Evolutionary conservation across 2,888 invertebrate genomes (phyloP).

Genomic region (Rhingia campestris): DNA sequence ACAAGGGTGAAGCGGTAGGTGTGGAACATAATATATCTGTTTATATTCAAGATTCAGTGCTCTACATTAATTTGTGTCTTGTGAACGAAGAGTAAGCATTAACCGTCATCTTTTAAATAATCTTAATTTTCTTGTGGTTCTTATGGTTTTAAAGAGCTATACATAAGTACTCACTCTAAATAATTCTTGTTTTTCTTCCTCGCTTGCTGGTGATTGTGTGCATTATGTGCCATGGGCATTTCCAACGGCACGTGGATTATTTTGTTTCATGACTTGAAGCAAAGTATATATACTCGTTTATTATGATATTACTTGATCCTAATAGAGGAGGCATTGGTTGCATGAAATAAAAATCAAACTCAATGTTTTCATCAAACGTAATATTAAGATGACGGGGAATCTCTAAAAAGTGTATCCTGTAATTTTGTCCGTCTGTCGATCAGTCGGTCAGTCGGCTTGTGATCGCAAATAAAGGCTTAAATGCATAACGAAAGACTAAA

Average conservation of each 20-base stretch:
- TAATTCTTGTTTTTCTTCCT: conserved; percentile 21
- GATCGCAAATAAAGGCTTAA: too few species aligned
- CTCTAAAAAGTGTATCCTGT: too few species aligned
- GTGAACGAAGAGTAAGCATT: background rate
- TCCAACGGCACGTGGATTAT: conserved; percentile 32
- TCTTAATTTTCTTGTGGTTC: conserved; percentile 31
- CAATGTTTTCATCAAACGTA: too few species aligned
- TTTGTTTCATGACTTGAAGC: conserved; percentile 25
- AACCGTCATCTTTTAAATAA: conserved; percentile 36
- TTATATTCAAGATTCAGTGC: conserved; percentile 3
- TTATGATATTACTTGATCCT: conserved; percentile 2
- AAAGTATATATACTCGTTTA: conserved; percentile 1
- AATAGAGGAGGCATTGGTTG: too few species aligned
- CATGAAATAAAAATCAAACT: too few species aligned
- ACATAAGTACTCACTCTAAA: conserved; percentile 16
- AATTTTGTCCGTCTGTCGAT: too few species aligned
- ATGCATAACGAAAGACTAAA: too few species aligned
- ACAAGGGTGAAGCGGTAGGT: background rate
- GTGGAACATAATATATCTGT: conserved; percentile 10
- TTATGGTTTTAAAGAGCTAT: conserved; percentile 7
- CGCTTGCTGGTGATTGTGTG: conserved; percentile 7
- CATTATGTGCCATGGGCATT: conserved; percentile 37
- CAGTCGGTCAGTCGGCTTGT: too few species aligned
- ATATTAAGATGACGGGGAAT: too few species aligned
- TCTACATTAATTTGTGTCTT: conserved; percentile 19